Evolutionary conservation across 2,888 invertebrate genomes (phyloP).

Genomic region (Caenorhabditis sp.): DNA sequence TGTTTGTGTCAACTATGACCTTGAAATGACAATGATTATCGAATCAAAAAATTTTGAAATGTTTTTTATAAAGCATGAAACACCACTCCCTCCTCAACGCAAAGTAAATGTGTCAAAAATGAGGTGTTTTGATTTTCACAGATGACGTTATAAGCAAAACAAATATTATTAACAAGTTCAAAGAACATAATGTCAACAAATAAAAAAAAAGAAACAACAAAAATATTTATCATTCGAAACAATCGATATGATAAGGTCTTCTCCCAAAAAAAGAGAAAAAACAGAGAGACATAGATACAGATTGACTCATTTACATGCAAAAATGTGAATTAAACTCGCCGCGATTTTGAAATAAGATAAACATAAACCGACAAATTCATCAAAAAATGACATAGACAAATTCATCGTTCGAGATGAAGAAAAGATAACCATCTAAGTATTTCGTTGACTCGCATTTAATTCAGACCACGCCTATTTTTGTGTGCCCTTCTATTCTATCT

Average conservation of each 20-base stretch:
- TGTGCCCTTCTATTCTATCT: not conserved
- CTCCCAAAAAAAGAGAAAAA: not conserved
- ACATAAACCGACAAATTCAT: not conserved
- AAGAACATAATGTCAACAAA: not conserved
- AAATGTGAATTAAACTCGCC: not conserved
- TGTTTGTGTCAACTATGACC: too few relatives aligned
- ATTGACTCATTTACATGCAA: not conserved
- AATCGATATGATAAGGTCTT: not conserved
- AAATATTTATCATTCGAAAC: not conserved
- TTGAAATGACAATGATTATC: too few relatives aligned
- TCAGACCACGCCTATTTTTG: too few relatives aligned
- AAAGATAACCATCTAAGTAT: not conserved
- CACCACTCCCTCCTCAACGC: too few relatives aligned
- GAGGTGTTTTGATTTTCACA: too few relatives aligned
- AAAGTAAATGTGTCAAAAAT: too few relatives aligned
- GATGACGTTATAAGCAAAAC: too few relatives aligned
- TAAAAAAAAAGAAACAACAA: not conserved
- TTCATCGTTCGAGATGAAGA: not conserved
- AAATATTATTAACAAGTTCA: too few relatives aligned
- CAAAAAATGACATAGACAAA: too few relatives aligned
- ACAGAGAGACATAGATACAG: not conserved
- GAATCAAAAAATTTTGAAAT: too few relatives aligned
- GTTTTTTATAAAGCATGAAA: too few relatives aligned
- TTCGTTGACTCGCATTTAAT: too few relatives aligned
- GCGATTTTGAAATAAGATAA: not conserved